Evolutionary conservation across 2,888 invertebrate species (phyloP), one percentile per base, ranked within the genome.

Genomic region (Exephanes ischioxanthus): DNA sequence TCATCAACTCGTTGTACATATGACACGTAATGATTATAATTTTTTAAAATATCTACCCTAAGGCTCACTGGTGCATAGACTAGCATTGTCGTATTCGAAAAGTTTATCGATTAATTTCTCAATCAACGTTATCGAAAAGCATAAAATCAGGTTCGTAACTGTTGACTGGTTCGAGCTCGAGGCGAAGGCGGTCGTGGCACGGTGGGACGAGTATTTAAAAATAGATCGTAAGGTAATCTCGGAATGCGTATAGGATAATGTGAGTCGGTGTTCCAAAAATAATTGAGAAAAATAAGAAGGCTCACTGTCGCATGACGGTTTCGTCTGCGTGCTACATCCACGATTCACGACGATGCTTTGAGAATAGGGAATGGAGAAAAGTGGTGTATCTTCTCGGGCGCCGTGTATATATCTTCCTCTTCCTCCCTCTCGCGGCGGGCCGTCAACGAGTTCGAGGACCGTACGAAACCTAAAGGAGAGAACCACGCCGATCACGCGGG

Each of bases 161-260:
- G 37, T 63, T 30, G 80, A 70, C 63, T 77, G 53, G 48, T 55
- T 70, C 22, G 72, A 77, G 72, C 45, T n/a, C 51, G 19, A 53
- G 45, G 76, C 72, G 78, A 83, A 83, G 80, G 80, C 83, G 83
- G 51, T 83, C 77, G 71, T 66, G 63, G 80, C 72, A 55, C 76
- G 58, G 37, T 68, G 63, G 68, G 37, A 48, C 48, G 66, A 83
- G 75, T 77, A 85, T 80, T 16, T 72, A 93, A 93, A 63, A 94
- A 93, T 94, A 94, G 92, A 90, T 87, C 89, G 92, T 91, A 93
- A 93, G 91, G 90, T 93, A 93, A 93, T 93, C 91, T 91, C 88
- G 90, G 88, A 90, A 91, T 88, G 87, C 90, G 89, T 89, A 90
- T 89, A 90, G 87, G 90, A 92, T 92, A 92, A 90, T 91, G 90